Evolutionary conservation across 92 coral and sea anemone species (phyloP).

Genomic region (Palythoa caribaeorum): DNA sequence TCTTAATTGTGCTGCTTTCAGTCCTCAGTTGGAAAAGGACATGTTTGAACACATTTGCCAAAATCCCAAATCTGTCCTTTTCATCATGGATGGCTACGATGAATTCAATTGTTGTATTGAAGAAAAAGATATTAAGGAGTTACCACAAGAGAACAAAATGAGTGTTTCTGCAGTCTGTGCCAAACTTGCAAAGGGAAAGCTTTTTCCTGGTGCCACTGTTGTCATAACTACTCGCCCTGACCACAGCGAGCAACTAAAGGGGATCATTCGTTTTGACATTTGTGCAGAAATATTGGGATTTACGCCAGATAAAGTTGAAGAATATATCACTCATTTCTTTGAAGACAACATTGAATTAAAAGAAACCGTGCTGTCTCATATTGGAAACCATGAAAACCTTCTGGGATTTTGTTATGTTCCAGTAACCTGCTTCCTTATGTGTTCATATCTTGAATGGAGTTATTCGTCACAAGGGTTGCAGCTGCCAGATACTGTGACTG

Average conservation of each 20-base stretch:
- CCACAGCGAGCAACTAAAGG: too few species aligned
- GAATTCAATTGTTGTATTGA: constrained; percentile 1
- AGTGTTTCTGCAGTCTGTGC: background rate
- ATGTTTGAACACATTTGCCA: too few species aligned
- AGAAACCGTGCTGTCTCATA: too few species aligned
- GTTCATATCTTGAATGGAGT: constrained; percentile 5
- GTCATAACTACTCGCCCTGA: background rate
- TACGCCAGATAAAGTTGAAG: constrained; percentile 7
- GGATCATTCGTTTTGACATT: too few species aligned
- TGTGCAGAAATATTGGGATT: background rate
- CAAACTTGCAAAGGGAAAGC: constrained; percentile 20
- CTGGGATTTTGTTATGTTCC: too few species aligned
- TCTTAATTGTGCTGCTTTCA: too few species aligned
- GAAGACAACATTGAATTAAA: background rate
- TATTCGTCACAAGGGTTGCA: background rate
- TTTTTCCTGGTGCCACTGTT: constrained; percentile 12
- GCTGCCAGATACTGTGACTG: constrained; percentile 28
- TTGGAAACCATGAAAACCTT: too few species aligned
- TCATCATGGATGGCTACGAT: constrained; percentile 22
- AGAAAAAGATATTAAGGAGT: background rate
- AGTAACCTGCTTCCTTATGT: background rate
- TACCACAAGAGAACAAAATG: background rate
- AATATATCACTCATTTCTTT: constrained; percentile 20
- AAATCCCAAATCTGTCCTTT: too few species aligned
- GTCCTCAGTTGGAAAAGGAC: too few species aligned